A percentile compares a stretch with the other conserved stretches of the same genome.
Conservation (phyloP, 2,797 vertebrate species). For the Falco novaeseelandiae region DNA sequence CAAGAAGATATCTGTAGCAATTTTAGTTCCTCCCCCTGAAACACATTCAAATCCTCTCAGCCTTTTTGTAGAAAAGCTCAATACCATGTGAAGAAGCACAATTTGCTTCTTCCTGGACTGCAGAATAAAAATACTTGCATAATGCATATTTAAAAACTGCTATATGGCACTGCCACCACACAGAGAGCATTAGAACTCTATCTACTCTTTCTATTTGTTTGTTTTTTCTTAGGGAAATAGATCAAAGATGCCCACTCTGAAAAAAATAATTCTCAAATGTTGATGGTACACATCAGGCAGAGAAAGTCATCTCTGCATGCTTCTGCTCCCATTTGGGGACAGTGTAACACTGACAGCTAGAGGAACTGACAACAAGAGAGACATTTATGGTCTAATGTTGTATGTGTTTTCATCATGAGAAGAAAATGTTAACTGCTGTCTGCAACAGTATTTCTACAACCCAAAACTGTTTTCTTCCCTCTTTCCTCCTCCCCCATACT, state of each 20-base stretch:
- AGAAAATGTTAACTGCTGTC: neutral
- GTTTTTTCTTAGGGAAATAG: neutral
- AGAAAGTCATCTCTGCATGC: neutral
- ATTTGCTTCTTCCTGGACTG: slow-evolving; percentile 16
- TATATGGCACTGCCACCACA: neutral
- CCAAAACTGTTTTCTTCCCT: neutral
- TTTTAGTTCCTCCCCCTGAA: neutral
- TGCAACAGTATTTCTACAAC: neutral
- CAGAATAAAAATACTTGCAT: slow-evolving; percentile 26
- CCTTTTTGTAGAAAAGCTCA: neutral
- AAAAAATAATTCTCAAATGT: neutral
- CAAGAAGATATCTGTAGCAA: slow-evolving; percentile 21
- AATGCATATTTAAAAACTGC: slow-evolving; percentile 28
- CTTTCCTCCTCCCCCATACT: neutral
- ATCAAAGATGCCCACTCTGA: neutral
- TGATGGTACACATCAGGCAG: neutral
- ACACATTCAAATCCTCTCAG: neutral
- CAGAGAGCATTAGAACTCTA: neutral
- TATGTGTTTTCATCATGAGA: neutral
- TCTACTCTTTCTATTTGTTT: neutral
- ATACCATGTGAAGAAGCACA: neutral
- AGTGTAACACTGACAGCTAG: neutral
- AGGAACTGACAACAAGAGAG: neutral
- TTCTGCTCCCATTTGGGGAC: neutral
- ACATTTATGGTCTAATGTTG: neutral